Evolutionary conservation across 2,113 vertebrate species (phyloP), one percentile per base, ranked within the genome.

Genomic region (Polypterus senegalus): DNA sequence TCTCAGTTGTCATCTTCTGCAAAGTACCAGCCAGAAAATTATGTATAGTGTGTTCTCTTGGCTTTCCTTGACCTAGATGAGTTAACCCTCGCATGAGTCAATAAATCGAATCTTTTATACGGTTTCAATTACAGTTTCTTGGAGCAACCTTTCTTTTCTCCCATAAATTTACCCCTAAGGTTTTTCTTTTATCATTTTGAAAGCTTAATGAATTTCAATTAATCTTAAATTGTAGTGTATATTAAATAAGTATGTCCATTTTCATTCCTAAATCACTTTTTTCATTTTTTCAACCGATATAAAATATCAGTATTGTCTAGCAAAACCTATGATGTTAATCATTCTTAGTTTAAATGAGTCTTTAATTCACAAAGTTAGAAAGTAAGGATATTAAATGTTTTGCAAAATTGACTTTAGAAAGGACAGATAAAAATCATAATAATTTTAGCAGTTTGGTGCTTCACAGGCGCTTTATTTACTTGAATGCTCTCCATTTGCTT

Each of bases 51-150:
- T 57, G 3, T 54, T 46, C 61, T 58, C 61, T 56, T 49, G 44
- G 49, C 57, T 59, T 57, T 7, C 4, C 3, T 7, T 45, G 47
- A 62, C 62, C 53, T 48, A 46, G 3, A 58, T 54, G 56, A 10
- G 67, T 62, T 27, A 65, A 68, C 60, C 63, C 44, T 11, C 65
- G 52, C 67, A 55, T 46, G 43, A 47, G 10, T 44, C 58, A 60
- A 54, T 68, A 68, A 68, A 68, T 68, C 63, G 58, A 9, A 10
- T 48, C 63, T 7, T 10, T 65, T 58, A 27, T 46, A 57, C 11
- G 57, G 55, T 59, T 62, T 65, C 60, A 3, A 43, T 65, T 62
- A 64, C 59, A 61, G 6, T 8, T 3, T 61, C 60, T 59, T 52
- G 54, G 46, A 48, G 60, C 52, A 43, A 53, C 44, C 10, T 8